Conservation (phyloP, 2,113 vertebrate species). For the Diadophis punctatus region DNA sequence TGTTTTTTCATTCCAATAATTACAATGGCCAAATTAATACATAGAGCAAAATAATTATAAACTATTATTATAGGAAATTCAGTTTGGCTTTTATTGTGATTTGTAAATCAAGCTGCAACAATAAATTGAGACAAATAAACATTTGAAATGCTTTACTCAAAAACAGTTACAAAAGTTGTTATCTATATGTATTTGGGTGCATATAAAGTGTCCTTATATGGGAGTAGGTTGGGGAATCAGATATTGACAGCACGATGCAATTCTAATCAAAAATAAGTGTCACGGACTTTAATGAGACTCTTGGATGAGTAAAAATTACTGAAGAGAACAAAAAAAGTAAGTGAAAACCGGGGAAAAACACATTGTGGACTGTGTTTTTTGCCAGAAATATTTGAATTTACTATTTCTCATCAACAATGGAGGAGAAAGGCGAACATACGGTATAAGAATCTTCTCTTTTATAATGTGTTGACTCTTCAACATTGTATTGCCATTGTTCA, state of each 20-base stretch:
- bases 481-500: background rate
- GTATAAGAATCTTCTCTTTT: background rate
- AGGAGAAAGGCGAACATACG: background rate
- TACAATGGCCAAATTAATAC: background rate
- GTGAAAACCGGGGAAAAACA: background rate
- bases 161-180: background rate
- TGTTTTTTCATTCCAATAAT: background rate
- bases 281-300: background rate
- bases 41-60: background rate
- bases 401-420: background rate
- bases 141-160: background rate
- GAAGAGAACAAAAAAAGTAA: background rate
- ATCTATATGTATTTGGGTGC: background rate
- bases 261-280: too few relatives aligned
- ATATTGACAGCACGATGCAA: background rate
- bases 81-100: background rate
- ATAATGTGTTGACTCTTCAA: conserved; percentile 3
- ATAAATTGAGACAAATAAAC: background rate
- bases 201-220: background rate
- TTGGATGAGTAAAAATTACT: background rate
- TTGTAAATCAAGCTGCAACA: background rate
- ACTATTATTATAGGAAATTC: background rate
- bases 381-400: background rate
- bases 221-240: background rate
- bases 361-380: background rate